These are phyloP conservation scores for Anoplophora glabripennis DNA, from an alignment of 1,140 invertebrate genomes.

Conservation along the genomic window DNA sequence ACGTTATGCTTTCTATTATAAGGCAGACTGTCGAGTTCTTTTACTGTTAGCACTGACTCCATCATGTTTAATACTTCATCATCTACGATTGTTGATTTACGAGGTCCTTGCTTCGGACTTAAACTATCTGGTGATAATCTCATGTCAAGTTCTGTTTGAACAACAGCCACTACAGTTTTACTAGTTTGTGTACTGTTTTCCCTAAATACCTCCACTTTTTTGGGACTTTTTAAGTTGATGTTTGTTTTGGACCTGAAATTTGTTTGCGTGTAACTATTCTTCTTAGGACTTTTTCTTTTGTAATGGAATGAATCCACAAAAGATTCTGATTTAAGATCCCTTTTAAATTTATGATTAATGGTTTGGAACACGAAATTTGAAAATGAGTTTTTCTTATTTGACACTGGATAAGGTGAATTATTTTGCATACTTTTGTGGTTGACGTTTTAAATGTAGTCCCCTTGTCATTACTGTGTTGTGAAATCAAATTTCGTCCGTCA, in stretches of 20 bases:
- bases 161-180: slow-evolving; percentile 32
- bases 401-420: neutral
- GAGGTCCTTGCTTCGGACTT: slow-evolving; percentile 20
- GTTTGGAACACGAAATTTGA: slow-evolving; percentile 10
- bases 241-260: neutral
- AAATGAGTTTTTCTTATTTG: slow-evolving; percentile 6
- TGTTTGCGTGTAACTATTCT: neutral
- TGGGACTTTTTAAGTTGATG: neutral
- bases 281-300: too few relatives aligned
- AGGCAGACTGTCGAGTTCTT: too few relatives aligned
- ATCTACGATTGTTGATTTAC: too few relatives aligned
- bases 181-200: slow-evolving; percentile 38
- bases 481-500: too few relatives aligned
- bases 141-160: slow-evolving; percentile 6
- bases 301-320: neutral
- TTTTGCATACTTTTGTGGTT: neutral
- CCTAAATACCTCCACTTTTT: slow-evolving; percentile 2
- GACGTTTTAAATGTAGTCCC: neutral
- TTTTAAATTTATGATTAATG: neutral
- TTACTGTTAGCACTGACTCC: too few relatives aligned
- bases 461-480: too few relatives aligned
- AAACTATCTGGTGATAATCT: slow-evolving; percentile 33
- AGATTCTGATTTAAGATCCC: slow-evolving; percentile 1
- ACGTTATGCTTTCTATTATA: too few relatives aligned
- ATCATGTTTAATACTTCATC: too few relatives aligned